Base-by-base conservation (phyloP, 1,140 invertebrate species). In the Arctopsyche grandis region DNA sequence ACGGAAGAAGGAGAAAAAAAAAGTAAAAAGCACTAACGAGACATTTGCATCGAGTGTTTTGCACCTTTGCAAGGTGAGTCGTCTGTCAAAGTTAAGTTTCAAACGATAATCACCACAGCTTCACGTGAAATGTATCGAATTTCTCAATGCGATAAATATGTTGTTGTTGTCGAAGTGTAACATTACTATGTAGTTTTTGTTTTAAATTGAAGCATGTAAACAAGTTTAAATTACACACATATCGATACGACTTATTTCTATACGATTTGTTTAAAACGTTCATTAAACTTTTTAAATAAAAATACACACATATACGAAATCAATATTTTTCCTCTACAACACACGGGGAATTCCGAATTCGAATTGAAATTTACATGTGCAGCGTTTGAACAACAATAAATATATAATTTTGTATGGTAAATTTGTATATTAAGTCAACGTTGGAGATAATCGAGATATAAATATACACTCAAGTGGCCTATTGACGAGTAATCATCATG, bases 71-170 rank as follows among this genome's bases (percentile, higher is more conserved):
- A 66, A 26, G 24, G 21, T 66, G 63, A 26, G 24, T 24, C 24
- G 24, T 1, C 24, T 66, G 19, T 24, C 63, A 22, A 26, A 66
- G 63, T 26, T 19, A n/a, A 29, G 24, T 66, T 26, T 66, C 22
- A 66, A 26, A 26, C 24, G 24, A 66, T 66, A 26, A 66, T 12
- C 63, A 26, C 5, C 0, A 22, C 9, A 4, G 21, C 24, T 66
- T 66, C 63, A 26, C 63, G 63, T 66, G 63, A 66, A 66, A 66
- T 66, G 22, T 66, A 66, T 66, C 63, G 63, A 66, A 66, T 66
- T 9, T 26, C 63, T 26, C 9, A n/a, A 66, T 66, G 21, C 63
- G 21, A 66, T 66, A 66, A 52, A 52, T 52, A 52, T 5, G 29
- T 38, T 38, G 29, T 38, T 38, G 29, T 38, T 38, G 29, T 38